These are phyloP conservation scores for Sebastes miniatus DNA, from an alignment of 2,797 vertebrate genomes.

Conservation along the genomic window DNA sequence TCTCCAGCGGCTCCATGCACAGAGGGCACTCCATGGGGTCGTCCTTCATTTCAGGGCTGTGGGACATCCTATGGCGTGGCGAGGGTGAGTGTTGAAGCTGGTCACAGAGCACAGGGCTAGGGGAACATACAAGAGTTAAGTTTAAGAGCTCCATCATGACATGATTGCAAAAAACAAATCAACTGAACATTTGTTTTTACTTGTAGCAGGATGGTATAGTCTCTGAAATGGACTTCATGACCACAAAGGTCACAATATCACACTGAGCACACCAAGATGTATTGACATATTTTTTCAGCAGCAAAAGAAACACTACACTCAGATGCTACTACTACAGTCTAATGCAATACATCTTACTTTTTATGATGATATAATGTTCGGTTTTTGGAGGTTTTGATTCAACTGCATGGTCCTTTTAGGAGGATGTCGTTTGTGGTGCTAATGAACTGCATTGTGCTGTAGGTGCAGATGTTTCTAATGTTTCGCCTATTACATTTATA, in stretches of 20 bases:
- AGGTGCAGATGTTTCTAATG: background rate
- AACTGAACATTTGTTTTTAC: background rate
- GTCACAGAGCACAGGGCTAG: conserved; percentile 69
- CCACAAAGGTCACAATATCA: background rate
- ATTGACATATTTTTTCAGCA: background rate
- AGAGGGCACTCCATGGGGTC: conserved; percentile 99
- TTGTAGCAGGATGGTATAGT: background rate
- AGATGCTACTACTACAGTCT: background rate
- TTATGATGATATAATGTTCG: background rate
- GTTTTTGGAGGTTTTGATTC: background rate
- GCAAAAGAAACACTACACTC: background rate
- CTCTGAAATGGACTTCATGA: background rate
- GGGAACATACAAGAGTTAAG: conserved; percentile 10
- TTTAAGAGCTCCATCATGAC: background rate
- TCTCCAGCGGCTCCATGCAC: conserved; percentile 99
- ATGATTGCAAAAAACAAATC: background rate
- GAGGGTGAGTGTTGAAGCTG: conserved; percentile 56
- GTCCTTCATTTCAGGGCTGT: conserved; percentile 98
- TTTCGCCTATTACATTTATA: background rate
- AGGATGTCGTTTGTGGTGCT: background rate
- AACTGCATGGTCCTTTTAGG: background rate
- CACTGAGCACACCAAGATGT: background rate
- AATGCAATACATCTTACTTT: background rate
- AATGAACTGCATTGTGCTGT: background rate
- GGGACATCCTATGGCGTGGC: conserved; percentile 90